phyloP scores from a whole-genome alignment of 2,797 vertebrate genomes.

The Poeciliopsis infans region DNA sequence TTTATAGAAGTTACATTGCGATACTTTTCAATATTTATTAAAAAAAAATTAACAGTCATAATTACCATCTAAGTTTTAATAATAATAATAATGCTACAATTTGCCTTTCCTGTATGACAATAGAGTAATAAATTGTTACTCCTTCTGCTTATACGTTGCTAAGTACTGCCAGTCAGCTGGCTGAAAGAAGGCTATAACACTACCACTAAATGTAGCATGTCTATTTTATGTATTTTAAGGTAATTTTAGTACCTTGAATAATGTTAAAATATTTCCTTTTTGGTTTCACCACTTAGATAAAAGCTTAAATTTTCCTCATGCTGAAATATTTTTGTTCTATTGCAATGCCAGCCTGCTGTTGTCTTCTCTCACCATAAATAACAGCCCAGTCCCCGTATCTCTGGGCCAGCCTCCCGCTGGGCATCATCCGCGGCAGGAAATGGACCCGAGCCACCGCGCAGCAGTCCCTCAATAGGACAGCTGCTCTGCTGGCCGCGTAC shows the following conservation, averaged over 20 bases:
- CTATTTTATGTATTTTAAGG: neutral
- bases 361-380: slow-evolving; percentile 84
- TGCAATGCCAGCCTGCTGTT: neutral
- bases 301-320: neutral
- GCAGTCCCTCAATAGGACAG: slow-evolving; percentile 79
- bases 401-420: slow-evolving; percentile 78
- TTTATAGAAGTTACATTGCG: no score
- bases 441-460: slow-evolving; percentile 86
- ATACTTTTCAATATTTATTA: neutral
- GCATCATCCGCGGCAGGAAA: slow-evolving; percentile 85
- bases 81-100: neutral
- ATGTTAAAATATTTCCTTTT: neutral
- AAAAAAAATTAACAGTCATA: neutral
- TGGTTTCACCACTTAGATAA: neutral
- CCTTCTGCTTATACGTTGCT: neutral
- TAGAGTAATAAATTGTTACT: neutral
- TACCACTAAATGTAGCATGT: neutral
- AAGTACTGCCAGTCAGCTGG: neutral
- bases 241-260: neutral
- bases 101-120: neutral
- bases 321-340: neutral
- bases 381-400: slow-evolving; percentile 93
- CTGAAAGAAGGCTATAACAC: neutral
- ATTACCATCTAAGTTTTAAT: neutral
- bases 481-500: slow-evolving; percentile 83